Evolutionary conservation across 2,888 invertebrate genomes (phyloP), one percentile per base, ranked within the genome.

Genomic region (Pelosia muscerda): DNA sequence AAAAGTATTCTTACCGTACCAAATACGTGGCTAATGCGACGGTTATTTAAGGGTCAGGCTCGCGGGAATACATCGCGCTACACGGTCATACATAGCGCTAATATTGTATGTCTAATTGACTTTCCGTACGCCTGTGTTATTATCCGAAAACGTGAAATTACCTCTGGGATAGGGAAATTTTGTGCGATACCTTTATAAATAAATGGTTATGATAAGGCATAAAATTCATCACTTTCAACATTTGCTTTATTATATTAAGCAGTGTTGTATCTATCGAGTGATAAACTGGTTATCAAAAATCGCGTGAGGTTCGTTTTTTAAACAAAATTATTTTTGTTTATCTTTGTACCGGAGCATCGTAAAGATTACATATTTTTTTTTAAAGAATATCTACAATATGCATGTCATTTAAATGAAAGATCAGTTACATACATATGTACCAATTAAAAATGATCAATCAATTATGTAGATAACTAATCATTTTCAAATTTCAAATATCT

Each of bases 61-160:
- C 67, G n/a, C 13, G 70, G 73, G 77, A 70, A 19, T 69, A 65
- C 53, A 68, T 34, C 55, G 34, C 11, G 49, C 10, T 28, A 69
- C 56, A 60, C 34, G 54, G 31, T 23, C 65, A 59, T 59, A 53
- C 53, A 65, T 53, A 68, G 26, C 42, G 65, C 64, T 71, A 79
- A 77, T 77, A 73, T 58, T 69, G 56, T 69, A 67, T 69, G 64
- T 73, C 59, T 69, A 80, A 81, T 76, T 76, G 61, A 71, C 71
- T 75, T 72, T 69, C 59, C 69, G 60, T 64, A 71, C 63, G 63
- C 60, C 55, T 63, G 25, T 63, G 65, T 72, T 69, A 59, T 64
- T 79, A 72, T 72, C 67, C 57, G 42, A 72, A 73, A 72, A 73
- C 66, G 59, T 28, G 31, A 71, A 69, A 73, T 74, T 79, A 56